Evolutionary conservation across 2,797 vertebrate genomes (phyloP).

Genomic region (Sebastiscus albofasciatus): DNA sequence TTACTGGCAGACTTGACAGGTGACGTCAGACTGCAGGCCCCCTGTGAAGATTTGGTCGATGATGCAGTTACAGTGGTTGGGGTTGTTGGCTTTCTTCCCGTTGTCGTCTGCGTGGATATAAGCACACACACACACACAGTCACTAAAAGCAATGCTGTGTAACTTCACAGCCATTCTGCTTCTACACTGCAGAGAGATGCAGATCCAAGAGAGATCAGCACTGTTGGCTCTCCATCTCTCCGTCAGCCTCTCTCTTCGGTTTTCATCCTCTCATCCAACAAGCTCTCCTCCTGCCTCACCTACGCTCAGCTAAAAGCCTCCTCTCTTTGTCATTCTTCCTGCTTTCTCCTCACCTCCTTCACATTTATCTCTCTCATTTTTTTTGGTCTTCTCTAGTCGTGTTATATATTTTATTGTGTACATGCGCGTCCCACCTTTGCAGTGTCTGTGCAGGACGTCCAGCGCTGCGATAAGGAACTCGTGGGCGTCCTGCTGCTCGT

Average conservation of each 20-base stretch:
- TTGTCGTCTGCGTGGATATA: slow-evolving; percentile 85
- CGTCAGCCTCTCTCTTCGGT: background rate
- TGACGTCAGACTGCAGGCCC: slow-evolving; percentile 95
- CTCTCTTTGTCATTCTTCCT: background rate
- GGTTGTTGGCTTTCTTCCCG: slow-evolving; percentile 98
- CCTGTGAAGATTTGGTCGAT: slow-evolving; percentile 98
- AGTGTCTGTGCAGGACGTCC: slow-evolving; percentile 98
- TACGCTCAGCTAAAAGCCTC: background rate
- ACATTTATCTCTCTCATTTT: background rate
- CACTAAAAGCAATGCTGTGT: slow-evolving; percentile 35
- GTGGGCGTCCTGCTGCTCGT: slow-evolving; percentile 98
- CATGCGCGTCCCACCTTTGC: slow-evolving; percentile 85
- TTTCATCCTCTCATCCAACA: background rate
- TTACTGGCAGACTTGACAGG: slow-evolving; percentile 99
- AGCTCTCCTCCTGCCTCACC: background rate
- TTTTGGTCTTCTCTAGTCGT: no score
- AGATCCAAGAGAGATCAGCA: background rate
- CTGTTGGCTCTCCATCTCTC: background rate
- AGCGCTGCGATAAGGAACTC: slow-evolving; percentile 98
- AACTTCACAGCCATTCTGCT: slow-evolving; percentile 22
- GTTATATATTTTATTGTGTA: background rate
- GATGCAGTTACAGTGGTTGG: slow-evolving; percentile 97
- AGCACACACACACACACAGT: background rate
- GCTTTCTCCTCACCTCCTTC: background rate
- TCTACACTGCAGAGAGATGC: slow-evolving; percentile 4